Conservation (phyloP, 2,888 invertebrate species). For the Thecocarcelia acutangulata region DNA sequence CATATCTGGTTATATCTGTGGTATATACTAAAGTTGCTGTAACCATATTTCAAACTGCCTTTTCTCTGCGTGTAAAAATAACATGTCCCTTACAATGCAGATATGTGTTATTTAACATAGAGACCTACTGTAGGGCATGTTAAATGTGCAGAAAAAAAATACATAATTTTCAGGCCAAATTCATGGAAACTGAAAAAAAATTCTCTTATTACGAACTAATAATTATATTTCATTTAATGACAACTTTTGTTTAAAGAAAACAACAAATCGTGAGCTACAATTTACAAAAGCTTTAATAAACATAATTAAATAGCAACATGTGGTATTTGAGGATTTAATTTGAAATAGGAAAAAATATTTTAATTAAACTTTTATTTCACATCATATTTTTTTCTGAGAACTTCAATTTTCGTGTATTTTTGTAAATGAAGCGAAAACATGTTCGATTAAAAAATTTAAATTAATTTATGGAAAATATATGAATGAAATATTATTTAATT, state of each 20-base stretch:
- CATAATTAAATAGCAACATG: conserved; percentile 56
- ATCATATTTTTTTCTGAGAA: neutral
- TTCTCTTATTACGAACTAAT: conserved; percentile 31
- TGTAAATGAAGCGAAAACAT: neutral
- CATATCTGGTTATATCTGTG: too few species aligned
- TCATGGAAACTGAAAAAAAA: neutral
- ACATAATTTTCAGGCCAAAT: conserved; percentile 15
- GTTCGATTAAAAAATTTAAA: too few species aligned
- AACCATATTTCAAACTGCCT: too few species aligned
- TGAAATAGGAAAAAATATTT: neutral
- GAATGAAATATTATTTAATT: neutral
- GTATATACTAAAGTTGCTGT: too few species aligned
- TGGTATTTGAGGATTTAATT: conserved; percentile 37
- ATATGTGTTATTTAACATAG: too few species aligned
- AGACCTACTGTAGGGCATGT: conserved; percentile 27
- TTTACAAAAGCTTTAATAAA: conserved; percentile 44
- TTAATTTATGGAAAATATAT: too few species aligned
- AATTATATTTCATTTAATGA: conserved; percentile 49
- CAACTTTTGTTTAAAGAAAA: conserved; percentile 25
- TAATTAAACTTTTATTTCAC: neutral
- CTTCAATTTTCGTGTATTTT: neutral
- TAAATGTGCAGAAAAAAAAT: neutral
- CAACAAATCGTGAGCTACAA: conserved; percentile 51
- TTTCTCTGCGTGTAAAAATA: too few species aligned
- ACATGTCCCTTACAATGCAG: too few species aligned